A percentile compares a stretch with the other conserved stretches of the same genome.
These are phyloP conservation scores for Phodopus roborovskii DNA, from an alignment of 2,113 vertebrate species.

Conservation along the genomic window DNA sequence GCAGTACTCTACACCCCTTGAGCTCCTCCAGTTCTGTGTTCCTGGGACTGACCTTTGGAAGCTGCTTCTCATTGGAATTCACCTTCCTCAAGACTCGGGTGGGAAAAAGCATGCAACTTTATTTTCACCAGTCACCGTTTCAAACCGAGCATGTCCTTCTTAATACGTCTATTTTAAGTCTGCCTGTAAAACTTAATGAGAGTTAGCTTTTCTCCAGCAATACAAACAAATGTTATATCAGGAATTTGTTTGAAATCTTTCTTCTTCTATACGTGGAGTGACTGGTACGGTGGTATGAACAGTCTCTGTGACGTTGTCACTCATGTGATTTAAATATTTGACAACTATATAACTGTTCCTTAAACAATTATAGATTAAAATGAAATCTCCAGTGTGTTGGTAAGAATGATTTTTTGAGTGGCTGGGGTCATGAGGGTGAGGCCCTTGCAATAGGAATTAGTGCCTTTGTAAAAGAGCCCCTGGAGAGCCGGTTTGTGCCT, in stretches of 20 bases:
- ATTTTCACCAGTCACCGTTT: background rate
- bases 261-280: background rate
- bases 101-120: background rate
- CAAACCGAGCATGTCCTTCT: slow-evolving; percentile 26
- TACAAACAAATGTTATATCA: slow-evolving; percentile 7
- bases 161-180: slow-evolving; percentile 66
- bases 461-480: background rate
- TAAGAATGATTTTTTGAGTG: background rate
- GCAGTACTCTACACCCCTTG: no score
- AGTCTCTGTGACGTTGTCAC: background rate
- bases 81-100: background rate
- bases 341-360: background rate
- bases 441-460: background rate
- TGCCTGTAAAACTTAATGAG: slow-evolving; percentile 76
- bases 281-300: background rate
- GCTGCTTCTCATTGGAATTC: slow-evolving; percentile 5
- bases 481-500: background rate
- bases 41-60: background rate
- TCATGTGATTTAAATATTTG: slow-evolving; percentile 6
- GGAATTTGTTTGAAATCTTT: slow-evolving; percentile 41
- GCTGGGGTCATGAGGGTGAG: no score
- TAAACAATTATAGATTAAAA: background rate
- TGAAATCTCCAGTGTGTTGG: background rate
- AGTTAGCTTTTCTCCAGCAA: slow-evolving; percentile 66
- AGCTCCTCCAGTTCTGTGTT: background rate